Base-by-base conservation (phyloP, 2,797 vertebrate genomes). In the Ibycter americanus region DNA sequence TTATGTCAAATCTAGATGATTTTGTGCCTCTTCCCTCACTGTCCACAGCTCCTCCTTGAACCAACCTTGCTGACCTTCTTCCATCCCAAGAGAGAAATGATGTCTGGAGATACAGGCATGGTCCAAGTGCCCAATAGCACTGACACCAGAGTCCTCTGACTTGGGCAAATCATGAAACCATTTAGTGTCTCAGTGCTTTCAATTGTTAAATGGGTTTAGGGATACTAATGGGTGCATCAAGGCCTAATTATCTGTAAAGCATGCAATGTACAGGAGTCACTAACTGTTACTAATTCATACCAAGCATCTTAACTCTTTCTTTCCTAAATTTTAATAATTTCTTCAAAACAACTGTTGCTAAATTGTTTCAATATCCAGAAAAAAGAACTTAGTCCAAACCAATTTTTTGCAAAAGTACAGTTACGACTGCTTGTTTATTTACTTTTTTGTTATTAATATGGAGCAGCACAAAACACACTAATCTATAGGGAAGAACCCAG, bases 371-470 rank as follows among this genome's bases (percentile, higher is more conserved):
- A 34, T 62, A 78, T n/a, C 66, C 40, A 87, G n/a, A 66, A 86
- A 81, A 89, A 92, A 71, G 0, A 67, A 46, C 40, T 38, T 72
- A 55, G 18, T 74, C n/a, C 83, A 82, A 90, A 67, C 21, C 27
- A 1, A 65, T 18, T 59, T 91, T 93, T 81, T 87, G 61, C 14
- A 79, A 63, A 92, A 91, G 31, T 87, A 82, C 83, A 89, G 52
- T 84, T 87, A 92, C 25, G 49, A 91, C 34, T 72, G 79, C 34
- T 94, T 90, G 22, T 72, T 95, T 93, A 61, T 85, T 90, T 91
- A 65, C 17, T 84, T 87, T 88, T 86, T 93, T 72, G 56, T 85
- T 91, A 89, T 63, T 90, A 79, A 88, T 66, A 59, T 25, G 25
- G 38, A 95, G 22, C 72, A 88, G 68, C 83, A 51, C 47, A 90